These are phyloP conservation scores for Phanerotoma sp. DNA, from an alignment of 2,888 invertebrate species.

Conservation along the genomic window DNA sequence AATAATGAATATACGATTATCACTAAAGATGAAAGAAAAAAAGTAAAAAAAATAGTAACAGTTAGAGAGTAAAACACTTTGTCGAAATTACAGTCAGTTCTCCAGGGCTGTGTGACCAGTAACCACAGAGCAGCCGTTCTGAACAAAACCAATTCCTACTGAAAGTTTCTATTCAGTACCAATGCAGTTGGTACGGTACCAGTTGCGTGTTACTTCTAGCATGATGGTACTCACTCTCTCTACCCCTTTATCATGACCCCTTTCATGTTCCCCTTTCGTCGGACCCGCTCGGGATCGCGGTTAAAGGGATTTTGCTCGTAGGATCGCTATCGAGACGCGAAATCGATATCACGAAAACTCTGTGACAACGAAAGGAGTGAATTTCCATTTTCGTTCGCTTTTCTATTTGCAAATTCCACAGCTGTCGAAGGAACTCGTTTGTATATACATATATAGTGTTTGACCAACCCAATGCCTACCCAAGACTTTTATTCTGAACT, in stretches of 20 bases:
- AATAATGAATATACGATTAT: background rate
- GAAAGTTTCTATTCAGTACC: conserved; percentile 44
- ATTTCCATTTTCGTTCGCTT: conserved; percentile 15
- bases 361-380: conserved; percentile 29
- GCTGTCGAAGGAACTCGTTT: background rate
- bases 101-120: conserved; percentile 17
- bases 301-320: conserved; percentile 26
- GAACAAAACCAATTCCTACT: conserved; percentile 43
- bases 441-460: background rate
- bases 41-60: conserved; percentile 4
- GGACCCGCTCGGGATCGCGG: conserved; percentile 24
- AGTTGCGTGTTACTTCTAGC: conserved; percentile 53
- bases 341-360: conserved; percentile 33
- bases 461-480: too few relatives aligned
- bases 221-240: conserved; percentile 38
- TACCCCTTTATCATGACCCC: conserved; percentile 23
- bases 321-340: conserved; percentile 25
- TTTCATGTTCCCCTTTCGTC: conserved; percentile 12
- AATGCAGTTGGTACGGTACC: conserved; percentile 55
- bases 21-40: conserved; percentile 3
- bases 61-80: conserved; percentile 19
- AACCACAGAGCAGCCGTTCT: conserved; percentile 22
- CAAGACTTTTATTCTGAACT: too few relatives aligned
- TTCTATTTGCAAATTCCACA: conserved; percentile 10
- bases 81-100: conserved; percentile 21